A percentile compares a stretch with the other conserved stretches of the same genome.
Evolutionary conservation across 2,113 vertebrate species (phyloP).

Genomic region (Lonchura striata): DNA sequence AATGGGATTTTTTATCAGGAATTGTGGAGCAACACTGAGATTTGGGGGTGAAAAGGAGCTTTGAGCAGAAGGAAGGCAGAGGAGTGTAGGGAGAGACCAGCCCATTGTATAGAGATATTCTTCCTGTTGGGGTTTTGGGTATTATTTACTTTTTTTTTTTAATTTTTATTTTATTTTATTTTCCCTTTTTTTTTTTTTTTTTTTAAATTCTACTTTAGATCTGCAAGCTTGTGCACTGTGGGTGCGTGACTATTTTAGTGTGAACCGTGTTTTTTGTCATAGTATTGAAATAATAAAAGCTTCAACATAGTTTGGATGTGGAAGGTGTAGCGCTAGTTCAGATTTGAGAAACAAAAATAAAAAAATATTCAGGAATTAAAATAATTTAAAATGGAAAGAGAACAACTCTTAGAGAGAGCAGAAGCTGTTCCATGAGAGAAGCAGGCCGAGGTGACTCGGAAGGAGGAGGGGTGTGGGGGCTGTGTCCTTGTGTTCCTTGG

Average conservation of each 20-base stretch:
- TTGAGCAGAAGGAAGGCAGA: constrained; percentile 38
- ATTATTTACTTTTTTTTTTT: neutral
- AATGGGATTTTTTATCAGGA: neutral
- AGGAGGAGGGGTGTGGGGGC: neutral
- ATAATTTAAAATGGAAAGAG: neutral
- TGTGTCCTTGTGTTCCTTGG: neutral
- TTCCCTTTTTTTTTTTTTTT: constrained; percentile 35
- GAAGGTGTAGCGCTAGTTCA: constrained; percentile 88
- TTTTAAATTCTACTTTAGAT: constrained; percentile 81
- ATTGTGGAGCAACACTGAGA: neutral
- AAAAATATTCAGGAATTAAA: constrained; percentile 64
- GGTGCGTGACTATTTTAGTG: constrained; percentile 92
- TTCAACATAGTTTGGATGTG: constrained; percentile 91
- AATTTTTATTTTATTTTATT: neutral
- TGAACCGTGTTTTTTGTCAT: constrained; percentile 93
- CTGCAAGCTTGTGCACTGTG: constrained; percentile 98
- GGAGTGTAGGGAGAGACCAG: constrained; percentile 67
- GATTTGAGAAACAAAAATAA: constrained; percentile 51
- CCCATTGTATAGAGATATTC: constrained; percentile 76
- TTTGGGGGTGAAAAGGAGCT: constrained; percentile 31
- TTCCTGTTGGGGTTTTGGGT: constrained; percentile 39
- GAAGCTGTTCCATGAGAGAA: constrained; percentile 68
- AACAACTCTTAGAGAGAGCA: constrained; percentile 63
- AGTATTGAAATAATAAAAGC: constrained; percentile 86
- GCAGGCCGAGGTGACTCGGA: constrained; percentile 1